These are phyloP conservation scores for Charanyca ferruginea DNA, from an alignment of 2,888 invertebrate genomes.

Conservation along the genomic window DNA sequence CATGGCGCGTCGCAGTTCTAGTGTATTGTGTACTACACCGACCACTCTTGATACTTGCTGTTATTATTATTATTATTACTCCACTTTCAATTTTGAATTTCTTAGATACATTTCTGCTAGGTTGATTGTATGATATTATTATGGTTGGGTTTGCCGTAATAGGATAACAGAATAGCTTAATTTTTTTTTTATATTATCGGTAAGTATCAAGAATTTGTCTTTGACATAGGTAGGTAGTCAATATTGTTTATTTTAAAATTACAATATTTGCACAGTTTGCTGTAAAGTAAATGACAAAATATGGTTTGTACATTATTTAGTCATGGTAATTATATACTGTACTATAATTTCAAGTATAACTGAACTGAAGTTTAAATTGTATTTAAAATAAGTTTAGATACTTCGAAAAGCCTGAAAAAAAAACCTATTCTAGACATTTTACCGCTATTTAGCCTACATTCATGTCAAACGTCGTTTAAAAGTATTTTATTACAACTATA, in stretches of 20 bases:
- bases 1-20: constrained; percentile 86
- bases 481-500: neutral
- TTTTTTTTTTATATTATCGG: neutral
- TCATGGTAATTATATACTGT: no score
- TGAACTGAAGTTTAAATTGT: no score
- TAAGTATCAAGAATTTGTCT: constrained; percentile 16
- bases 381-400: neutral
- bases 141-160: neutral
- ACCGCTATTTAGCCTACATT: neutral
- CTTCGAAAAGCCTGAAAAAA: neutral
- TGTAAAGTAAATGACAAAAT: neutral
- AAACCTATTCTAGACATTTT: no score
- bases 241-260: neutral
- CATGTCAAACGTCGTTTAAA: constrained; percentile 2
- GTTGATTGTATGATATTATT: neutral
- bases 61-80: constrained; percentile 79
- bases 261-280: constrained; percentile 24
- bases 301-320: no score
- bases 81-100: constrained; percentile 11
- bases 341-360: neutral
- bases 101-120: neutral
- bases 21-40: constrained; percentile 79
- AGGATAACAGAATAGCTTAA: neutral
- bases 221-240: neutral
- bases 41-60: constrained; percentile 74